Percentiles rank a stretch among this genome's conserved stretches.
phyloP scores from a whole-genome alignment of 2,797 vertebrate species.

The Tauraco hartlaubi region DNA sequence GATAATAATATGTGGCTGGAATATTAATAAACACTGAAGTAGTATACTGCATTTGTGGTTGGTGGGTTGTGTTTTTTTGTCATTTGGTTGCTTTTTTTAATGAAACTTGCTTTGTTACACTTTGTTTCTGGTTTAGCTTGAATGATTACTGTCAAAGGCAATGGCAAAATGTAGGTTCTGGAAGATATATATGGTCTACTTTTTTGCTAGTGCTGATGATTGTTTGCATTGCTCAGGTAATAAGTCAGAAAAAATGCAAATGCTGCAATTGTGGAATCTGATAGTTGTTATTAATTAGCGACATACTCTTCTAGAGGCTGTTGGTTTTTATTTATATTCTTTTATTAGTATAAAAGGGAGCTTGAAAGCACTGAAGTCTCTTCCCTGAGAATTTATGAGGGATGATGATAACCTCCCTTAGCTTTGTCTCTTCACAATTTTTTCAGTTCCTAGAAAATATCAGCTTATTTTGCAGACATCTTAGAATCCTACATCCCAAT shows the following conservation, averaged over 20 bases:
- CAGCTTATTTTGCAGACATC: not conserved
- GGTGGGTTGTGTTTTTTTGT: not conserved
- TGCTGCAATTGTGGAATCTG: not conserved
- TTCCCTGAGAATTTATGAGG: not conserved
- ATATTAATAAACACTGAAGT: constrained; percentile 10
- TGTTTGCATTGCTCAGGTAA: not conserved
- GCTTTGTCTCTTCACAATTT: not conserved
- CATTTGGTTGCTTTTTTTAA: not conserved
- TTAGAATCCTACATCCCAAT: not conserved
- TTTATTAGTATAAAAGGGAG: not conserved
- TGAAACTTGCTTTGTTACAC: not conserved
- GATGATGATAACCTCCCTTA: not conserved
- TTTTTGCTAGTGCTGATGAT: not conserved
- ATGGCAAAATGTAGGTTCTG: not conserved
- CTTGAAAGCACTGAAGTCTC: not conserved
- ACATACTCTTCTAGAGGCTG: not conserved
- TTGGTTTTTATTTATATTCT: not conserved
- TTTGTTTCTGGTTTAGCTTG: not conserved
- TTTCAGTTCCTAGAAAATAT: not conserved
- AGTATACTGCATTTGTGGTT: not conserved
- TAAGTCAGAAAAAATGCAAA: not conserved
- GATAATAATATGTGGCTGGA: constrained; percentile 33
- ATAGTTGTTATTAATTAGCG: not conserved
- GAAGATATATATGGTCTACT: not conserved
- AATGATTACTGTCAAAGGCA: not conserved